Percentiles rank a stretch among this genome's conserved stretches.
These are phyloP conservation scores for Aelia acuminata DNA, from an alignment of 2,888 invertebrate species.

Conservation along the genomic window DNA sequence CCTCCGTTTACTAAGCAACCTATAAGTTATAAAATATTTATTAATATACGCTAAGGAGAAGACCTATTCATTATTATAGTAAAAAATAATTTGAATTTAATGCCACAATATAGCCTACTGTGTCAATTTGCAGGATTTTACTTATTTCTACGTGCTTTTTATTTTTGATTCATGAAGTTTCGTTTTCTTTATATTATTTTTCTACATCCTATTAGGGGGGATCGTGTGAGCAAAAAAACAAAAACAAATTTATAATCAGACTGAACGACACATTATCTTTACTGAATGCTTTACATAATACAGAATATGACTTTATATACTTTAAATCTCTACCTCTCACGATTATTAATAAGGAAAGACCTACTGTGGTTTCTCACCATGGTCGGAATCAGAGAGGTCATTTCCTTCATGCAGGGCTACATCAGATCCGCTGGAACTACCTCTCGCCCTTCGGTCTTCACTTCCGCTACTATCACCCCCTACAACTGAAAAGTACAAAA, in stretches of 20 bases:
- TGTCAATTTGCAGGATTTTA: neutral
- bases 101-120: neutral
- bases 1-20: conserved; percentile 46
- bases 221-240: too few species aligned
- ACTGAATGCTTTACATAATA: neutral
- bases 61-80: neutral
- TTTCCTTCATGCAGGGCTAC: conserved; percentile 77
- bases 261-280: too few species aligned
- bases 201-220: too few species aligned
- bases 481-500: conserved; percentile 41
- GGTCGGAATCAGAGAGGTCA: conserved; percentile 68
- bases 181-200: too few species aligned
- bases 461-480: conserved; percentile 65
- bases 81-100: neutral
- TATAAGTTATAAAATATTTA: conserved; percentile 34
- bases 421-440: conserved; percentile 77
- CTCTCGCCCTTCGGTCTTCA: conserved; percentile 69
- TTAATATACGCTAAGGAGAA: conserved; percentile 13
- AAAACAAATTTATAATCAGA: too few species aligned
- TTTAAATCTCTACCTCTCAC: conserved; percentile 1
- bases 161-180: neutral
- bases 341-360: conserved; percentile 35
- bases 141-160: neutral
- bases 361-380: conserved; percentile 63
- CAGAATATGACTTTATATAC: neutral